phyloP scores from a whole-genome alignment of 1,140 invertebrate species.

The Triops longicaudatus region DNA sequence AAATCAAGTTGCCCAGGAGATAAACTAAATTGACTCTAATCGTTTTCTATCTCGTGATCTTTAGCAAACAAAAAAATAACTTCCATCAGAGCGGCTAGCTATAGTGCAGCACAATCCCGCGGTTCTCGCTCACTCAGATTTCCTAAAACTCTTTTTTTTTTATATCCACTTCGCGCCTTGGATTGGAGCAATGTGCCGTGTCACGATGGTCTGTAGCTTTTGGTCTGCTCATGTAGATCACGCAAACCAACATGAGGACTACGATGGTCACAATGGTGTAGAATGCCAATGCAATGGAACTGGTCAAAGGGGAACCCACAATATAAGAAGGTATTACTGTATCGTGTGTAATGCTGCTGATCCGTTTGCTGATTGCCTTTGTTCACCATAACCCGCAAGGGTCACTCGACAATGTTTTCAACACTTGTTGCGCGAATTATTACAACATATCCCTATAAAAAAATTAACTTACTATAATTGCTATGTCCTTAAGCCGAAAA shows the following conservation, averaged over 20 bases:
- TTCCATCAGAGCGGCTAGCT: slow-evolving; percentile 1
- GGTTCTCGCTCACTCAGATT: slow-evolving; percentile 7
- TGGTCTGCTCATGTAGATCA: slow-evolving; percentile 6
- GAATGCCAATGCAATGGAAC: not conserved
- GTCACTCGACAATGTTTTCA: not conserved
- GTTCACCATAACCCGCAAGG: not conserved
- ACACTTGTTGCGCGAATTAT: not conserved
- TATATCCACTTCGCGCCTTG: not conserved
- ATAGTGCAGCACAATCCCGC: not conserved
- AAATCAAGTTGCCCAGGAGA: slow-evolving; percentile 14
- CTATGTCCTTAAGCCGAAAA: not conserved
- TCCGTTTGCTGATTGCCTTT: not conserved
- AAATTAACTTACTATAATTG: not conserved
- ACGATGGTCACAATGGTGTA: not conserved
- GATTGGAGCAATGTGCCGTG: slow-evolving; percentile 10
- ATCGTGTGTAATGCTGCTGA: not conserved
- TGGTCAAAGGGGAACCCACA: not conserved
- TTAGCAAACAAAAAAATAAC: slow-evolving; percentile 14
- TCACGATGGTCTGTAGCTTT: slow-evolving; percentile 7
- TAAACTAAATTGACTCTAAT: slow-evolving; percentile 13
- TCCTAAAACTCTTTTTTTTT: not conserved
- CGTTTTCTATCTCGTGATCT: slow-evolving; percentile 15
- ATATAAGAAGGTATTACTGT: not conserved
- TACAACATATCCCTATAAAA: no score
- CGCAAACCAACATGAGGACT: not conserved